These are phyloP conservation scores for Bembecia ichneumoniformis DNA, from an alignment of 2,888 invertebrate genomes.

Conservation along the genomic window DNA sequence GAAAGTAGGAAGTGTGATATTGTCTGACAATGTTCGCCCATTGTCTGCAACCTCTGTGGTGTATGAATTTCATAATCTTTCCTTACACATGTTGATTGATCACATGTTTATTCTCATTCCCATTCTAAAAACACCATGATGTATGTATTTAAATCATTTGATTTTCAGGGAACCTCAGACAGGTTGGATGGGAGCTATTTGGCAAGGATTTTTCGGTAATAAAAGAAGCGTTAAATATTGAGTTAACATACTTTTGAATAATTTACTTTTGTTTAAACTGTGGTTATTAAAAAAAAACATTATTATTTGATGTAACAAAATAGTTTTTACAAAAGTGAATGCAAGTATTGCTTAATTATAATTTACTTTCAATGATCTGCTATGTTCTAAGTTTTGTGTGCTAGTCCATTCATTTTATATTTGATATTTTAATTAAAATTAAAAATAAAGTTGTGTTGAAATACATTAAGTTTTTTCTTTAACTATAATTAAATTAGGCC, in stretches of 20 bases:
- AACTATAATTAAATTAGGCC: background rate
- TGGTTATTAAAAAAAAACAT: background rate
- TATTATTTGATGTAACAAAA: no score
- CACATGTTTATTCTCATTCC: no score
- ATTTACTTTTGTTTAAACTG: background rate
- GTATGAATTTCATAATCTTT: no score
- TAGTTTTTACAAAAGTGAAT: background rate
- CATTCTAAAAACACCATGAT: background rate
- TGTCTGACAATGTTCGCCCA: background rate
- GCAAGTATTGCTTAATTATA: background rate
- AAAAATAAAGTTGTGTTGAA: conserved; percentile 6
- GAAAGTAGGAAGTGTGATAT: background rate
- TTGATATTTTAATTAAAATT: conserved; percentile 1
- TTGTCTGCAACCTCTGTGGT: background rate
- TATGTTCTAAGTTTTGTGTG: conserved; percentile 11
- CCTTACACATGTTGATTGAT: no score
- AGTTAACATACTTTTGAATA: background rate
- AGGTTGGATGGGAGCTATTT: conserved; percentile 49
- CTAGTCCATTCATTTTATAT: conserved; percentile 20
- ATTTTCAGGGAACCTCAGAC: conserved; percentile 47
- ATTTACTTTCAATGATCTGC: conserved; percentile 19
- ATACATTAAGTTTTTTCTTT: background rate
- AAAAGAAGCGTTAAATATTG: background rate
- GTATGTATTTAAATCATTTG: no score
- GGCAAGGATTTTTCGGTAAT: conserved; percentile 31